These are phyloP conservation scores for Dryocosmus kuriphilus DNA, from an alignment of 2,888 invertebrate species.

Conservation along the genomic window DNA sequence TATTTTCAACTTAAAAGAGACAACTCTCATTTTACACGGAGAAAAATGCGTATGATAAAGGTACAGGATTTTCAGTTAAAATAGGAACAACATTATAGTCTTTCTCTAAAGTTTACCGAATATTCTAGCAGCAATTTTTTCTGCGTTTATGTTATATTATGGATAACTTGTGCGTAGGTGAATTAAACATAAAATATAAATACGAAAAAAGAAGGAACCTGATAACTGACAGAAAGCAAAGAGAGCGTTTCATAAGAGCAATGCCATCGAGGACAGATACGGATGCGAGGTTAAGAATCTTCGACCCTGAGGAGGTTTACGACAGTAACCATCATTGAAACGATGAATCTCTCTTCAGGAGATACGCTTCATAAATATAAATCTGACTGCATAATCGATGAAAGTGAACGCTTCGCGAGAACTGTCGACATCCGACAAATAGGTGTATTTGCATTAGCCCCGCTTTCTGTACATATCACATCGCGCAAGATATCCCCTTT, in stretches of 20 bases:
- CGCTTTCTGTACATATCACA: conserved; percentile 41
- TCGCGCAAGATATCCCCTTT: conserved; percentile 42
- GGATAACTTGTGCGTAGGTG: no score
- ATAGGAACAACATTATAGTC: no score
- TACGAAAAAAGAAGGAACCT: not conserved
- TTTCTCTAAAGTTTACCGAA: no score
- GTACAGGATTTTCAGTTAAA: no score
- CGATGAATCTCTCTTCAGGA: conserved; percentile 62
- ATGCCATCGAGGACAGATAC: conserved; percentile 43
- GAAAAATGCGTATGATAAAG: no score
- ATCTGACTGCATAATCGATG: conserved; percentile 74
- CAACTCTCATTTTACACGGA: no score
- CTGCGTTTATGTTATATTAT: no score
- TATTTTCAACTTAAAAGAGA: no score
- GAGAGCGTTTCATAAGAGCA: conserved; percentile 40
- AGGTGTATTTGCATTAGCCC: conserved; percentile 56
- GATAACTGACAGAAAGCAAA: conserved; percentile 26
- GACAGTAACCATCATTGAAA: conserved; percentile 67
- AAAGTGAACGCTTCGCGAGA: conserved; percentile 63
- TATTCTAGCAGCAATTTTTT: no score
- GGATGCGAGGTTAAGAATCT: conserved; percentile 51
- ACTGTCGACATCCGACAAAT: conserved; percentile 59
- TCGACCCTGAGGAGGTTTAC: conserved; percentile 62
- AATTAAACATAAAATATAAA: not conserved
- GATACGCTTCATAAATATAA: conserved; percentile 72